These are phyloP conservation scores for Drosophila maculinotata DNA, from an alignment of 2,888 invertebrate species.

Conservation along the genomic window DNA sequence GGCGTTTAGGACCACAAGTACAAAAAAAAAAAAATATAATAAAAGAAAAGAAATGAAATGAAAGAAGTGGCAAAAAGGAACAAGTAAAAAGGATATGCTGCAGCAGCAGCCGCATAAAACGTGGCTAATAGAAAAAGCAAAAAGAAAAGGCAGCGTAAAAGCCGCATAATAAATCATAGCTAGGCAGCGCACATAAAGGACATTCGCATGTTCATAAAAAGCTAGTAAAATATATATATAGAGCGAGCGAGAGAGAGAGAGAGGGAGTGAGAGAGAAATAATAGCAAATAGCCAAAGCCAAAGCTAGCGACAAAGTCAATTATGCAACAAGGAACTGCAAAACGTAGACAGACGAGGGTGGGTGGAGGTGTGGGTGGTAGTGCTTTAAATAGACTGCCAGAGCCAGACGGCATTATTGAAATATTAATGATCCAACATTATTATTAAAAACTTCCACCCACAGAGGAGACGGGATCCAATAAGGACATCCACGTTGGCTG, in stretches of 20 bases:
- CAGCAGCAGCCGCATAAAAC: conserved; percentile 56
- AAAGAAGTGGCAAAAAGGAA: conserved; percentile 8
- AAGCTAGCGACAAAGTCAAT: conserved; percentile 76
- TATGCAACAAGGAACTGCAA: conserved; percentile 68
- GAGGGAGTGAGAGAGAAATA: conserved; percentile 59
- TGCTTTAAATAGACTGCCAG: conserved; percentile 60
- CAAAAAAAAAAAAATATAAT: conserved; percentile 15
- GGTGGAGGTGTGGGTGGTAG: background rate
- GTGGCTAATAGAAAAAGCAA: conserved; percentile 65
- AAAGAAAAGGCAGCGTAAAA: conserved; percentile 45
- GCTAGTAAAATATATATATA: conserved; percentile 55
- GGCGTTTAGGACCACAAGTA: conserved; percentile 55
- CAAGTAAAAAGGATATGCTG: conserved; percentile 21
- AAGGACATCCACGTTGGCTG: conserved; percentile 27
- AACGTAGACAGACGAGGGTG: background rate
- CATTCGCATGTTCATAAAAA: conserved; percentile 71
- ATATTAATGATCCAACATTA: conserved; percentile 74
- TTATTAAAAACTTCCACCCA: conserved; percentile 56
- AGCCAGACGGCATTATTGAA: conserved; percentile 66
- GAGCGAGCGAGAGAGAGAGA: conserved; percentile 10
- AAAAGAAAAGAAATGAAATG: background rate
- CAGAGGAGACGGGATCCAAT: conserved; percentile 5
- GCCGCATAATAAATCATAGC: conserved; percentile 78
- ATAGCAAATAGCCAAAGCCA: conserved; percentile 55
- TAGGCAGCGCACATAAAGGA: conserved; percentile 54